These are phyloP conservation scores for Calyptomena viridis DNA, from an alignment of 2,113 vertebrate genomes.

Conservation along the genomic window DNA sequence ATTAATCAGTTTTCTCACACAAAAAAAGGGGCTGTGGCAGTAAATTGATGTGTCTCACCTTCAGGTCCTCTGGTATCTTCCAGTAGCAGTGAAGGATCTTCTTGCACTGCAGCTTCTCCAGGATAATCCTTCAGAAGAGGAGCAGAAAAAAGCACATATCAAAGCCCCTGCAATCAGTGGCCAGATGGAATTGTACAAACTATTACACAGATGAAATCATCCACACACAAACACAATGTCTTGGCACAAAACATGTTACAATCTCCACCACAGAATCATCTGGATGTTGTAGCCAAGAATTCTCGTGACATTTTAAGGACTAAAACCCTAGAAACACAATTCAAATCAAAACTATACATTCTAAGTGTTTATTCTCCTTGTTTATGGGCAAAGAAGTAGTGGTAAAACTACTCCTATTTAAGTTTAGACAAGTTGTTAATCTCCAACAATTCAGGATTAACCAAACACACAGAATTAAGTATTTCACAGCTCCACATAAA, in stretches of 20 bases:
- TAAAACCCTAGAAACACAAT: not conserved
- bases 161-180: not conserved
- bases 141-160: not conserved
- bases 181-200: not conserved
- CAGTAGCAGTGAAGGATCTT: not conserved
- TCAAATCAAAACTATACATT: not conserved
- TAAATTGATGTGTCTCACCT: constrained; percentile 40
- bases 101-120: constrained; percentile 5
- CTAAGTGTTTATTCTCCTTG: not conserved
- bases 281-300: not conserved
- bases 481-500: not conserved
- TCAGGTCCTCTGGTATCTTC: constrained; percentile 42
- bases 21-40: not conserved
- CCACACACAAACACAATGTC: not conserved
- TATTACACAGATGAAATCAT: not conserved
- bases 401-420: not conserved
- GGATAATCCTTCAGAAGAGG: constrained; percentile 31
- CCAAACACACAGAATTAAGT: not conserved
- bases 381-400: not conserved
- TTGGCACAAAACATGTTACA: not conserved
- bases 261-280: not conserved
- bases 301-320: not conserved
- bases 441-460: not conserved
- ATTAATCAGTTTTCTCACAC: not conserved
- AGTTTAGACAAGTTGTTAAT: not conserved